Percentiles rank a stretch among this genome's conserved stretches.
These are phyloP conservation scores for Orchesellides sinensis DNA, from an alignment of 2,888 invertebrate species.

Conservation along the genomic window DNA sequence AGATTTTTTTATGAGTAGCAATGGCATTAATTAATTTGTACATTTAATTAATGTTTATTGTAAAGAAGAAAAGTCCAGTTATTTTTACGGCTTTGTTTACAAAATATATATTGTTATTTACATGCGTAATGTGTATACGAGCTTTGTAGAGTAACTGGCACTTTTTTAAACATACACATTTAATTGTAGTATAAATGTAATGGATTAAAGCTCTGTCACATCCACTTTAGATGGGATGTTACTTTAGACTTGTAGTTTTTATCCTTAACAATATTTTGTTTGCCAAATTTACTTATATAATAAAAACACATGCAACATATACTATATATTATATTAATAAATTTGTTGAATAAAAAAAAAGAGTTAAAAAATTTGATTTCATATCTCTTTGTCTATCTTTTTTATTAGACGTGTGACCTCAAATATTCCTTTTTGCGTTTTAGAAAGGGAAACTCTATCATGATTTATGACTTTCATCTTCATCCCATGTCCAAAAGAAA, in stretches of 20 bases:
- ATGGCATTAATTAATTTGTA: conserved; percentile 61
- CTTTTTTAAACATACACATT: background rate
- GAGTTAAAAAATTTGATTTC: no score
- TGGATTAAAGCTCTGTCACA: conserved; percentile 63
- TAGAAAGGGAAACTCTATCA: background rate
- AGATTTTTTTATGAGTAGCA: conserved; percentile 34
- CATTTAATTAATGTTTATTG: conserved; percentile 57
- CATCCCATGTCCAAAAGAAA: no score
- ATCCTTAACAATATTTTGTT: conserved; percentile 46
- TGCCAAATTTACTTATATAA: conserved; percentile 36
- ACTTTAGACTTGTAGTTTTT: conserved; percentile 58
- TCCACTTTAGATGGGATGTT: conserved; percentile 58
- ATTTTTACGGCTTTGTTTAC: background rate
- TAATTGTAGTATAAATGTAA: conserved; percentile 2
- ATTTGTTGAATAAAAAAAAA: conserved; percentile 2
- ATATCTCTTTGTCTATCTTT: no score
- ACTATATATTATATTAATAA: background rate
- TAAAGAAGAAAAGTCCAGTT: conserved; percentile 22
- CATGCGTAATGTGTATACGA: background rate
- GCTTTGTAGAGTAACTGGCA: conserved; percentile 23
- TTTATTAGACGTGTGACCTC: background rate
- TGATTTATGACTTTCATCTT: no score
- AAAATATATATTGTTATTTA: background rate
- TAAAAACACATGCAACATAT: background rate
- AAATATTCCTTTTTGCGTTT: background rate